Evolutionary conservation across 2,888 invertebrate genomes (phyloP), one percentile per base, ranked within the genome.

Genomic region (Allolobophora icterica): DNA sequence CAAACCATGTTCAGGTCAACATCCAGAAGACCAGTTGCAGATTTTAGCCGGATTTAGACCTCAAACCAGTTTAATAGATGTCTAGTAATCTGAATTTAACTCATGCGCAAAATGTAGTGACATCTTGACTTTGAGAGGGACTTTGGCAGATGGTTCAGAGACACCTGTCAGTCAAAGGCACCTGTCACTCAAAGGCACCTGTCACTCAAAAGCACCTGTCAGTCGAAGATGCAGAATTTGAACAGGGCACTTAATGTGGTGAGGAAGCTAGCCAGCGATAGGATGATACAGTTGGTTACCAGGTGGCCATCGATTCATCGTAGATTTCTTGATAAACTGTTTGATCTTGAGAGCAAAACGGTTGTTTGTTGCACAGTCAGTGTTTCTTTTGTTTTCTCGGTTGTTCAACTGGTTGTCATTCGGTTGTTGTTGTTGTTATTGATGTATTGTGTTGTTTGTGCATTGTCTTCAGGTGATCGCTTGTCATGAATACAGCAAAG

Each of bases 401-500:
- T 71, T 71, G 71, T 8, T 71, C n/a, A n/a, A n/a, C n/a, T 8
- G 71, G 71, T 71, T 71, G 71, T 71, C 13, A 1, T 71, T 3
- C 13, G n/a, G 71, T n/a, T 71, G 71, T n/a, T n/a, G 71, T 52
- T n/a, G n/a, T n/a, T n/a, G 71, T 17, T 71, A 17, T n/a, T n/a
- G n/a, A n/a, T 30, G 71, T 52, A 2, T 4, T 6, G 0, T 21
- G 21, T 71, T 45, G 45, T 19, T 15, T 45, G 19, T 45, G 45
- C 5, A 45, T 45, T 87, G 87, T 87, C 24, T 34, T n/a, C 71
- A 92, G 91, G 71, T 92, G 90, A 94, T 95, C 89, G 95, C 95
- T 0, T 95, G 95, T 91, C 95, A 94, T 90, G 94, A 94, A 35
- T 92, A 93, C n/a, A 93, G 94, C 84, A 93, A 93, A 6, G 90